phyloP scores from a whole-genome alignment of 2,113 vertebrate species.

The Ursus arctos region DNA sequence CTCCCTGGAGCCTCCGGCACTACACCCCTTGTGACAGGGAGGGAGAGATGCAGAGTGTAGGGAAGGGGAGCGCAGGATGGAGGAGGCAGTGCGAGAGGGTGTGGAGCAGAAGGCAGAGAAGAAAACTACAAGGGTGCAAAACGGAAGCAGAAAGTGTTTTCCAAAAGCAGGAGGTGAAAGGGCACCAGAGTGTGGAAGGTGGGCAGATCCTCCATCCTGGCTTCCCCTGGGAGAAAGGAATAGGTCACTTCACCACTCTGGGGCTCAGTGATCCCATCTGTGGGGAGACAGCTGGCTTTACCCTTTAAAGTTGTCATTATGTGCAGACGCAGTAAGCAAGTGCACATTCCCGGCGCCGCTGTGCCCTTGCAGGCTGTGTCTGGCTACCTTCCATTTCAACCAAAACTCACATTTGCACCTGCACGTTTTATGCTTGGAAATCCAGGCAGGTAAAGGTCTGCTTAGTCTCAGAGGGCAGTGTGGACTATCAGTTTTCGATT shows the following conservation, averaged over 20 bases:
- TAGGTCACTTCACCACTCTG: too few relatives aligned
- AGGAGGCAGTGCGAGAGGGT: not conserved
- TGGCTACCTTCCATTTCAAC: not conserved
- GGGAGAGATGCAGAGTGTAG: not conserved
- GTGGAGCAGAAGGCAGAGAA: not conserved
- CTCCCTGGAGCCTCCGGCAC: not conserved
- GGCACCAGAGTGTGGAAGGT: fast-evolving
- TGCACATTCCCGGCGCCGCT: too few relatives aligned
- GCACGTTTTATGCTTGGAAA: not conserved
- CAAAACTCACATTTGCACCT: not conserved
- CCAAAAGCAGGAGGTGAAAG: not conserved
- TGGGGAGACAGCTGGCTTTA: not conserved
- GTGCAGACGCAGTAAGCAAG: not conserved
- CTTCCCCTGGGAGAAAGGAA: not conserved
- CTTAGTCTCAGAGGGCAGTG: not conserved
- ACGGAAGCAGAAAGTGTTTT: not conserved
- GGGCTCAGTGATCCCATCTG: not conserved
- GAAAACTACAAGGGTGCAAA: not conserved
- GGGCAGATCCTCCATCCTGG: not conserved
- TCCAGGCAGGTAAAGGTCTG: not conserved
- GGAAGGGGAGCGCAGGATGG: not conserved
- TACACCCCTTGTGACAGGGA: not conserved
- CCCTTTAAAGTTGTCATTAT: not conserved
- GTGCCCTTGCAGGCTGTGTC: not conserved
- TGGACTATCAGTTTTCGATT: not conserved